A percentile compares a stretch with the other conserved stretches of the same genome.
Conservation (phyloP, 2,113 vertebrate species). For the Nycticryphes semicollaris region DNA sequence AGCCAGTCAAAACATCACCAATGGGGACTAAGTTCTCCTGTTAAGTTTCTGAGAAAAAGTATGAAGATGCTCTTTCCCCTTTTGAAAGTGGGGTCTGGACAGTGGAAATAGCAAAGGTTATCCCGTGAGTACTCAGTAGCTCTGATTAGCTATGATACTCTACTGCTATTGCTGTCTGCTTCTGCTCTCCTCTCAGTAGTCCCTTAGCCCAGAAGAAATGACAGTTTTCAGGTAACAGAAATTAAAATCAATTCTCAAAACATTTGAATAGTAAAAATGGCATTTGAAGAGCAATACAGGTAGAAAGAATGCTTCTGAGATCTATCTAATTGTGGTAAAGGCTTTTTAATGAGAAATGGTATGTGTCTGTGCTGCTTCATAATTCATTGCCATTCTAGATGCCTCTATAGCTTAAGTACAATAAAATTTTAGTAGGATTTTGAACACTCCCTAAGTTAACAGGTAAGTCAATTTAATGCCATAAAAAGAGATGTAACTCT, state of each 20-base stretch:
- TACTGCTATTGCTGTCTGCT: not conserved
- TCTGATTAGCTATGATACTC: not conserved
- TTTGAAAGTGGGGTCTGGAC: not conserved
- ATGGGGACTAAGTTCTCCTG: not conserved
- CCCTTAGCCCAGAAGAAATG: conserved; percentile 23
- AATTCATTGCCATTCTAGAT: conserved; percentile 68
- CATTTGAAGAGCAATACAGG: conserved; percentile 66
- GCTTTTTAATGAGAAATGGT: conserved; percentile 73
- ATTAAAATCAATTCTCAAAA: conserved; percentile 75
- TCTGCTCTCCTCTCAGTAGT: not conserved
- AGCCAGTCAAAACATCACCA: not conserved
- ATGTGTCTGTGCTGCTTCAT: conserved; percentile 55
- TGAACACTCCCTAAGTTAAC: conserved; percentile 72
- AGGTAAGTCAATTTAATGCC: conserved; percentile 70
- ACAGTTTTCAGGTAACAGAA: conserved; percentile 70
- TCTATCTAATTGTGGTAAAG: conserved; percentile 76
- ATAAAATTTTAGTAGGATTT: conserved; percentile 73
- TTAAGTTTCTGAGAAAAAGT: not conserved
- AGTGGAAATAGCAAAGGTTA: not conserved
- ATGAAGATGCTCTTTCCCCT: not conserved
- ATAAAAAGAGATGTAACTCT: conserved; percentile 68
- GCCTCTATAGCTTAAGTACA: conserved; percentile 64
- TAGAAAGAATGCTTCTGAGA: conserved; percentile 77
- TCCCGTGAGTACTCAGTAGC: not conserved
- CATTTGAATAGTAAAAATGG: conserved; percentile 68